Conservation (phyloP, 1,140 invertebrate genomes). For the Portunus trituberculatus region DNA sequence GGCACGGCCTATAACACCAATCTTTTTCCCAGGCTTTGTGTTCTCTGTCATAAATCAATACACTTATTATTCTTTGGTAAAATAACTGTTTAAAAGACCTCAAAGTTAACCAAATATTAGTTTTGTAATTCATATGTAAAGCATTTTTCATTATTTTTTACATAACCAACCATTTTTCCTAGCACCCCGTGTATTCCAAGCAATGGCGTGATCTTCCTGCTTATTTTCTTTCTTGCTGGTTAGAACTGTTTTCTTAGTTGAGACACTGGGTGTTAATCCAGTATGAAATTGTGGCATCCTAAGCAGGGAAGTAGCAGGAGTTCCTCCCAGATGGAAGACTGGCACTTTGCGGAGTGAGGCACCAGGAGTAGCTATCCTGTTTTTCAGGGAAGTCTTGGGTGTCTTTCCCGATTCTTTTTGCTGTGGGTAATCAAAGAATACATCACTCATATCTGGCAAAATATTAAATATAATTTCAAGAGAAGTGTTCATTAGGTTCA, state of each 20-base stretch:
- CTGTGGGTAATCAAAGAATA: background rate
- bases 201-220: background rate
- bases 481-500: no score
- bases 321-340: conserved; percentile 56
- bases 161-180: background rate
- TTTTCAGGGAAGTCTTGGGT: conserved; percentile 36
- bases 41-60: background rate
- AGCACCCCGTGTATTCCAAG: background rate
- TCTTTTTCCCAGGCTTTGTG: background rate
- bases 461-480: no score
- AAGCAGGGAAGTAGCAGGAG: conserved; percentile 11
- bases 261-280: conserved; percentile 14
- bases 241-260: background rate
- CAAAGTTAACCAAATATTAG: no score
- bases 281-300: conserved; percentile 41
- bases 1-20: background rate
- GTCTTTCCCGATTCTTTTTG: conserved; percentile 33
- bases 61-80: background rate
- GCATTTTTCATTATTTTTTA: background rate
- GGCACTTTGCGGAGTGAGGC: conserved; percentile 5
- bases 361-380: conserved; percentile 36
- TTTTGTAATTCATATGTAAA: no score
- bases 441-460: background rate
- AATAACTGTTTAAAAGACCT: no score
- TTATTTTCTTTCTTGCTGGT: background rate